Evolutionary conservation across 2,113 vertebrate species (phyloP), one percentile per base, ranked within the genome.

Genomic region (Channa argus): DNA sequence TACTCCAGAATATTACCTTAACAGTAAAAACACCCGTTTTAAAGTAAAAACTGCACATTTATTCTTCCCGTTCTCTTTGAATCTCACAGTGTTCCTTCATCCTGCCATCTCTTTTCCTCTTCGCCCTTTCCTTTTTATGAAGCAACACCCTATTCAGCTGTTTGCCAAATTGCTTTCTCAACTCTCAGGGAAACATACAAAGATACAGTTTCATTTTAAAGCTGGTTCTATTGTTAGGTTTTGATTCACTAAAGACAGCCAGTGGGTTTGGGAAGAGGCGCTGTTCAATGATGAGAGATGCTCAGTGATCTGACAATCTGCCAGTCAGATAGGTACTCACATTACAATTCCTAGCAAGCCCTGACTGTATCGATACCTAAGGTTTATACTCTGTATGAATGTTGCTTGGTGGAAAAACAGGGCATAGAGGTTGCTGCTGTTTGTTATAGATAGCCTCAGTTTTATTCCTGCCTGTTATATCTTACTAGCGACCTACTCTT

Each of bases 181-280:
- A 59, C 51, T 85, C 14, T 47, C 14, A 52, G 15, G 24, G 47
- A 77, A 70, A 72, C 62, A 54, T 62, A 60, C 55, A 47, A 37
- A 71, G 68, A 34, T 24, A 24, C 36, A 64, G 73, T 77, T 80
- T 74, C 52, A 77, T 71, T 81, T 74, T 45, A 74, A 36, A 76
- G 61, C 69, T 51, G 58, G 15, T 5, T 12, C 69, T 90, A 80
- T 88, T 88, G 73, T 86, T 82, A 72, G 67, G 7, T 54, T 77
- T 84, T 61, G 45, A 71, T 75, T 75, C 38, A 76, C 67, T 82
- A 65, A 71, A 60, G 62, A 71, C 52, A 74, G 37, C 56, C 47
- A 39, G 13, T 53, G 7, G 58, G 51, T 55, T 54, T 63, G 11
- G 11, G 38, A 49, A 63, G 49, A 54, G 15, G 51, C 13, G 36